Evolutionary conservation across 2,888 invertebrate species (phyloP).

Genomic region (Epiperipatus broadwayi): DNA sequence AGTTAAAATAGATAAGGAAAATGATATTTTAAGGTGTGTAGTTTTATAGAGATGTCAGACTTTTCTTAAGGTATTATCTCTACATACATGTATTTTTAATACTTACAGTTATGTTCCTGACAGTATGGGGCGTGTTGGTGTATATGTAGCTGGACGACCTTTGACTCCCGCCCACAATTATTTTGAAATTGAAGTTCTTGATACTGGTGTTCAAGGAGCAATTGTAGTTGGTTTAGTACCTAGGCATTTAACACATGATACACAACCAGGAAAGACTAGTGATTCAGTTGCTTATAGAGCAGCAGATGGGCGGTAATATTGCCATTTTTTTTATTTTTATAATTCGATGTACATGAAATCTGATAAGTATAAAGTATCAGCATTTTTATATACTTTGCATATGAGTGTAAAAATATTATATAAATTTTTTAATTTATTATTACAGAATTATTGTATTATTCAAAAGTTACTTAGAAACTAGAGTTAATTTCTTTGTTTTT

Average conservation of each 20-base stretch:
- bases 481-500: too few species aligned
- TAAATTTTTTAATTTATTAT: too few species aligned
- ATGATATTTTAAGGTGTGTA: too few species aligned
- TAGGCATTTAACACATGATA: constrained; percentile 27
- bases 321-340: constrained; percentile 1
- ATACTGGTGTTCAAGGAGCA: constrained; percentile 24
- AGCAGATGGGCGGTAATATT: constrained; percentile 30
- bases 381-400: too few species aligned
- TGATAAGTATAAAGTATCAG: too few species aligned
- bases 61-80: not conserved
- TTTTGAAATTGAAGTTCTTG: constrained; percentile 29
- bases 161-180: constrained; percentile 26
- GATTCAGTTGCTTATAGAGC: constrained; percentile 31
- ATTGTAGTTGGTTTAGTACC: constrained; percentile 29
- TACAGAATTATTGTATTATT: too few species aligned
- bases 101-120: constrained; percentile 26
- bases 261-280: constrained; percentile 29
- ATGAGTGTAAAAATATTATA: too few species aligned
- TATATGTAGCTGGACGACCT: constrained; percentile 27
- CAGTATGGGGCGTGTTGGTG: constrained; percentile 25
- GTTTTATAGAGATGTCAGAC: too few species aligned
- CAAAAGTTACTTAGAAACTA: too few species aligned
- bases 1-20: too few species aligned
- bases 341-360: too few species aligned
- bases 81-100: constrained; percentile 12